Percentiles rank a stretch among this genome's conserved stretches.
phyloP scores from a whole-genome alignment of 1,140 invertebrate species.

The Dendroctonus valens region DNA sequence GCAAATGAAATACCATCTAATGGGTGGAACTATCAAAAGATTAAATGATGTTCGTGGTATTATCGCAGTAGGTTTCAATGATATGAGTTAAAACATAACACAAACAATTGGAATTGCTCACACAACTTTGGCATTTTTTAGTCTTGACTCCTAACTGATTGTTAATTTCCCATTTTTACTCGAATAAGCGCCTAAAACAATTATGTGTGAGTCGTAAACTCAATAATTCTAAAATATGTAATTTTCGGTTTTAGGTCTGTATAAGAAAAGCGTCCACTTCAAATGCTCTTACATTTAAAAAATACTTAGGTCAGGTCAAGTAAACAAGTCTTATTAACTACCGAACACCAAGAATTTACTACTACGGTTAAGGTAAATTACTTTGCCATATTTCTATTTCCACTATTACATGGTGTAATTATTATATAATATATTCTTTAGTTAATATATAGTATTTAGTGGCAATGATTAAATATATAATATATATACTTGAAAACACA shows the following conservation, averaged over 20 bases:
- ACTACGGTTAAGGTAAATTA: slow-evolving; percentile 39
- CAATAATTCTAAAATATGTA: neutral
- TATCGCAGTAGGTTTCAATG: slow-evolving; percentile 37
- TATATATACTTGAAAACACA: slow-evolving; percentile 50
- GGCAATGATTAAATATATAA: slow-evolving; percentile 47
- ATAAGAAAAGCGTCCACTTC: slow-evolving; percentile 4
- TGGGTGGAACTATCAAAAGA: slow-evolving; percentile 4
- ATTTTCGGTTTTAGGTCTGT: slow-evolving; percentile 5
- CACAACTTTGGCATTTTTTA: slow-evolving; percentile 42
- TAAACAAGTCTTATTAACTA: slow-evolving; percentile 41
- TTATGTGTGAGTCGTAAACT: neutral
- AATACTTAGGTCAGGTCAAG: slow-evolving; percentile 31
- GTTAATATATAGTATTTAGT: slow-evolving; percentile 49
- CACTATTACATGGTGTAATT: slow-evolving; percentile 33
- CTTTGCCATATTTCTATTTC: slow-evolving; percentile 35
- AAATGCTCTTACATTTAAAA: slow-evolving; percentile 8
- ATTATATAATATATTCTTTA: slow-evolving; percentile 46
- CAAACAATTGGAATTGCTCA: slow-evolving; percentile 26
- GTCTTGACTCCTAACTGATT: slow-evolving; percentile 26
- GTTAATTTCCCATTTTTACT: slow-evolving; percentile 1
- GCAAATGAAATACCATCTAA: too few species aligned
- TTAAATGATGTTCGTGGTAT: slow-evolving; percentile 25
- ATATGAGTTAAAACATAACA: slow-evolving; percentile 39
- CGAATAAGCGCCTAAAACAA: slow-evolving; percentile 3
- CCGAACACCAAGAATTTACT: slow-evolving; percentile 47